Percentiles rank a stretch among this genome's conserved stretches.
phyloP scores from a whole-genome alignment of 2,888 invertebrate species.

The Willowsia nigromaculata region DNA sequence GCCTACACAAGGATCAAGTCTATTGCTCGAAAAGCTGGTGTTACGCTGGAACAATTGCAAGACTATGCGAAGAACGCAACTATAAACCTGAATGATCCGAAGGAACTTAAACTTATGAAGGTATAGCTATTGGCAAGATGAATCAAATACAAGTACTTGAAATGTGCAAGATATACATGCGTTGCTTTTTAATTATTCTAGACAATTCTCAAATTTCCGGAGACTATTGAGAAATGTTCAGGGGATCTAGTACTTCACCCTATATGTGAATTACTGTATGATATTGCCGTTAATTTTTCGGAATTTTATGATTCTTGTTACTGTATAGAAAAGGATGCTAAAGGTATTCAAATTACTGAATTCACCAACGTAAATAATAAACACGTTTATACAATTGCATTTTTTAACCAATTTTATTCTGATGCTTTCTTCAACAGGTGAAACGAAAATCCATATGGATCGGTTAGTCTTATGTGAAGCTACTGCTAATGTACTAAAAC shows the following conservation, averaged over 20 bases:
- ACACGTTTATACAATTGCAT: not conserved
- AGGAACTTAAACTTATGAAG: conserved; percentile 97
- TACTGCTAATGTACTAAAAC: conserved; percentile 91
- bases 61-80: conserved; percentile 84
- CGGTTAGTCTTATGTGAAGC: conserved; percentile 95
- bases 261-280: conserved; percentile 97
- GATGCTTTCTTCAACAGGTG: conserved; percentile 82
- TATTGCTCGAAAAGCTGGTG: conserved; percentile 89
- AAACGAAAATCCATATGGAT: conserved; percentile 91
- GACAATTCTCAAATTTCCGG: conserved; percentile 91
- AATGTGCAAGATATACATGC: not conserved
- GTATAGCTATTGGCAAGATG: conserved; percentile 79
- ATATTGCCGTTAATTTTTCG: conserved; percentile 93
- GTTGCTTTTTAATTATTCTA: conserved; percentile 73
- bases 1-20: conserved; percentile 96
- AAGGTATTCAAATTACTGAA: conserved; percentile 80
- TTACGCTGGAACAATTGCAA: conserved; percentile 84
- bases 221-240: conserved; percentile 89
- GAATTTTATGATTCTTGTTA: conserved; percentile 99
- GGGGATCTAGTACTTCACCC: conserved; percentile 91
- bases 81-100: conserved; percentile 90
- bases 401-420: too few relatives aligned
- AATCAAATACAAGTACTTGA: not conserved
- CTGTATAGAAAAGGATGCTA: conserved; percentile 93
- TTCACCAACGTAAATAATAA: not conserved